Conservation (phyloP, 2,797 vertebrate species). For the Tachyglossus aculeatus region DNA sequence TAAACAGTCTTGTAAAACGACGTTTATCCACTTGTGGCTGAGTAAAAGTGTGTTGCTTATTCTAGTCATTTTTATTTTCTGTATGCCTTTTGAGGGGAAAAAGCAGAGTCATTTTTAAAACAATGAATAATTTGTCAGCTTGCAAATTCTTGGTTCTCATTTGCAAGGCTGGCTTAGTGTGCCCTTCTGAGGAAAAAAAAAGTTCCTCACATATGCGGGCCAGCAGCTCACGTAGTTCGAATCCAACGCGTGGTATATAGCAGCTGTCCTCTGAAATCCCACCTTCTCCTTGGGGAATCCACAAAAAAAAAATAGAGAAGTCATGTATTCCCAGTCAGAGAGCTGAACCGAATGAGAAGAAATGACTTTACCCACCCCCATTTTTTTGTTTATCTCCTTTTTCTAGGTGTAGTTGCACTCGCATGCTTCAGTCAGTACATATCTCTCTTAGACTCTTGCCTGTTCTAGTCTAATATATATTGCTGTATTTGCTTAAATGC, state of each 20-base stretch:
- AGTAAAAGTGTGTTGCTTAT: background rate
- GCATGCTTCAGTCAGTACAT: conserved; percentile 33
- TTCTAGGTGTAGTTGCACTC: background rate
- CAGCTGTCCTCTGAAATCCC: background rate
- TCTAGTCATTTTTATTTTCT: too few relatives aligned
- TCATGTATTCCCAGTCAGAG: background rate
- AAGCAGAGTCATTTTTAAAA: background rate
- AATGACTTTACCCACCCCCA: too few relatives aligned
- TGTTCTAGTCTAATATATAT: conserved; percentile 67
- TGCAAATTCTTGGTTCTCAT: background rate
- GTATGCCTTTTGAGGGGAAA: background rate
- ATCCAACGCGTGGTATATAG: background rate
- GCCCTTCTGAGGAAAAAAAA: background rate
- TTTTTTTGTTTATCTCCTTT: background rate
- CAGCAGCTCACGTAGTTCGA: background rate
- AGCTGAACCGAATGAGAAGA: conserved; percentile 12
- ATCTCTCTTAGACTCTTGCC: conserved; percentile 63
- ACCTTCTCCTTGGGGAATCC: background rate
- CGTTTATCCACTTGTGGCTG: background rate
- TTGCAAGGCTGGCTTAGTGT: background rate
- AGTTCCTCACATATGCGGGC: background rate
- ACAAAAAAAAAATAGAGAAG: too few relatives aligned
- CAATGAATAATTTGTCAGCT: background rate
- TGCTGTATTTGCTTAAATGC: conserved; percentile 72
- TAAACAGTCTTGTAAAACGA: background rate